Percentiles rank a stretch among this genome's conserved stretches.
Conservation (phyloP, 2,797 vertebrate genomes). For the Peromyscus eremicus region DNA sequence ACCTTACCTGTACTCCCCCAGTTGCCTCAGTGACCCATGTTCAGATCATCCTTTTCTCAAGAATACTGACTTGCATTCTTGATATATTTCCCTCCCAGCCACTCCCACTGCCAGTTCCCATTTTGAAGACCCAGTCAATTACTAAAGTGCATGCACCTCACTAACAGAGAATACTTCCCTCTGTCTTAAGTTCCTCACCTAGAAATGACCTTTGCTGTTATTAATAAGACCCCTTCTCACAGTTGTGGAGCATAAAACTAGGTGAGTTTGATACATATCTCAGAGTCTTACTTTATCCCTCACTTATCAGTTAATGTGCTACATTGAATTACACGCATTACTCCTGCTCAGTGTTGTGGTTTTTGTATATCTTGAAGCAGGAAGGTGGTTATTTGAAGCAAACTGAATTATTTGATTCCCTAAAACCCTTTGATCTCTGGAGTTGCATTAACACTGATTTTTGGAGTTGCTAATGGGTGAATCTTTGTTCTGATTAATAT, state of each 20-base stretch:
- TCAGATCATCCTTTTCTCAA: conserved; percentile 80
- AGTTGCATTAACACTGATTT: conserved; percentile 24
- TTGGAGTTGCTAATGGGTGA: conserved; percentile 64
- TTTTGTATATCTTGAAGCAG: conserved; percentile 85
- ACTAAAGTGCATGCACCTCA: conserved; percentile 82
- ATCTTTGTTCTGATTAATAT: conserved; percentile 68
- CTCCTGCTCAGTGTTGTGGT: conserved; percentile 78
- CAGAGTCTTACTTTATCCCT: conserved; percentile 81
- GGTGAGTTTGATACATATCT: conserved; percentile 82
- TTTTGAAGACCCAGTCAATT: conserved; percentile 75
- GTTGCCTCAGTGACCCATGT: conserved; percentile 74
- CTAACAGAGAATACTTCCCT: conserved; percentile 82
- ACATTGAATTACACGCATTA: conserved; percentile 83
- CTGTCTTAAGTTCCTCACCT: conserved; percentile 83
- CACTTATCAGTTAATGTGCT: conserved; percentile 84
- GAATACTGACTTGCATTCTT: conserved; percentile 83
- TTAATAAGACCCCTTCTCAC: conserved; percentile 83
- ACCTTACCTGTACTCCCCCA: conserved; percentile 72
- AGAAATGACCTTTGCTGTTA: conserved; percentile 84
- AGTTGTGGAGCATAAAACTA: conserved; percentile 81
- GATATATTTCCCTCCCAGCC: conserved; percentile 50
- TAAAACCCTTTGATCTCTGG: conserved; percentile 36
- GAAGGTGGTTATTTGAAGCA: conserved; percentile 78
- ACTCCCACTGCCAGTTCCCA: conserved; percentile 66
- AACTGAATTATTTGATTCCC: conserved; percentile 63